Percentiles rank a stretch among this genome's conserved stretches.
These are phyloP conservation scores for Adrianichthys oophorus DNA, from an alignment of 2,797 vertebrate species.

Conservation along the genomic window DNA sequence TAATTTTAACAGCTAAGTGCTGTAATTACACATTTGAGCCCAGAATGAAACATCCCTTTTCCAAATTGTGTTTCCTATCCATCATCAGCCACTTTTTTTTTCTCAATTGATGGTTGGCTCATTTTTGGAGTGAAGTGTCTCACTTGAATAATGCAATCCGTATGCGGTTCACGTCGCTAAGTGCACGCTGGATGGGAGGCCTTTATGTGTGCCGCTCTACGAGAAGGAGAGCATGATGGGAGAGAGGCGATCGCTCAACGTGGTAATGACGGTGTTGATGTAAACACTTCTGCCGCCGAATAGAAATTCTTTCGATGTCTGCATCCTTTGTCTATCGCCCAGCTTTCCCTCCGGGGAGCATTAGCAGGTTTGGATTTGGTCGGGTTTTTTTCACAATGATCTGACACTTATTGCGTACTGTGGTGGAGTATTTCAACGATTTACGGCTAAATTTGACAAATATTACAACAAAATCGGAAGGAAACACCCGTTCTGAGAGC, in stretches of 20 bases:
- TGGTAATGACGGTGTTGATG: constrained; percentile 4
- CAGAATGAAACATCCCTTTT: constrained; percentile 35
- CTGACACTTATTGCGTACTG: constrained; percentile 3
- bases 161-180: constrained; percentile 9
- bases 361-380: background rate
- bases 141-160: constrained; percentile 9
- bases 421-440: constrained; percentile 22
- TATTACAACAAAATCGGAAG: constrained; percentile 31
- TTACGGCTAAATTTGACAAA: constrained; percentile 17
- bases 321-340: constrained; percentile 7
- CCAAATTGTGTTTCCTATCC: constrained; percentile 13
- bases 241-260: constrained; percentile 17
- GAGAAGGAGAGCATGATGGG: constrained; percentile 19
- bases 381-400: constrained; percentile 11
- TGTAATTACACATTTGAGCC: constrained; percentile 23
- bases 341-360: constrained; percentile 4
- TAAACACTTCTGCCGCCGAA: background rate
- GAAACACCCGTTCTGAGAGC: constrained; percentile 13
- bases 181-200: constrained; percentile 8
- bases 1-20: constrained; percentile 35
- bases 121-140: constrained; percentile 37
- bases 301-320: background rate
- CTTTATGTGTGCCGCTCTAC: constrained; percentile 9
- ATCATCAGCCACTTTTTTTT: constrained; percentile 34
- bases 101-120: constrained; percentile 7